These are phyloP conservation scores for Serrognathus titanus DNA, from an alignment of 2,888 invertebrate species.

Conservation along the genomic window DNA sequence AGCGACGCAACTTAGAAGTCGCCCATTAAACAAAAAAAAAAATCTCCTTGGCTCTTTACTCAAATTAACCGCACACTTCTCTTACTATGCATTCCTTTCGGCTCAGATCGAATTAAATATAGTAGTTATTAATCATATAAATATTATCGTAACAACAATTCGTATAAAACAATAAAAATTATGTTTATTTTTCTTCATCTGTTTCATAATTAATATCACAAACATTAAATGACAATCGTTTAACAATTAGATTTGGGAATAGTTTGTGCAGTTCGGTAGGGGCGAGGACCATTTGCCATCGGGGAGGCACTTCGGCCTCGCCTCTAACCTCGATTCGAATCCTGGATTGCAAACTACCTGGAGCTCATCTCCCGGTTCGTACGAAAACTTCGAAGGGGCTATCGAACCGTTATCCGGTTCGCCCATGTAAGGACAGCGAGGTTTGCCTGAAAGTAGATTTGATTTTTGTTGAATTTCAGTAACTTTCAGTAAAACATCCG, in stretches of 20 bases:
- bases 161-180: conserved; percentile 17
- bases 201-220: conserved; percentile 25
- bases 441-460: conserved; percentile 57
- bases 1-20: too few species aligned
- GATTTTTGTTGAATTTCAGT: too few species aligned
- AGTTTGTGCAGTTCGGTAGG: conserved; percentile 65
- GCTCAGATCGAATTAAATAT: conserved; percentile 1
- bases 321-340: conserved; percentile 50
- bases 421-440: conserved; percentile 68
- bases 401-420: conserved; percentile 69
- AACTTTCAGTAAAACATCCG: too few species aligned
- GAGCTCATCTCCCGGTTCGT: conserved; percentile 69
- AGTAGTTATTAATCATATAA: conserved; percentile 1
- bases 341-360: conserved; percentile 68
- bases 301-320: conserved; percentile 59
- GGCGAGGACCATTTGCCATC: conserved; percentile 68
- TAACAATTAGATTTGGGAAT: conserved; percentile 45
- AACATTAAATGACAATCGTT: conserved; percentile 24
- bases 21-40: too few species aligned
- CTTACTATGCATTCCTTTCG: neutral
- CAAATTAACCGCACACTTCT: too few species aligned
- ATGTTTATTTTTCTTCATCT: conserved; percentile 8
- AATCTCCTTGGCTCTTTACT: too few species aligned
- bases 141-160: conserved; percentile 6
- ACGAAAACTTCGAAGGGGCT: conserved; percentile 69